Evolutionary conservation across 2,797 vertebrate genomes (phyloP).

Genomic region (Leucoraja ocellata): DNA sequence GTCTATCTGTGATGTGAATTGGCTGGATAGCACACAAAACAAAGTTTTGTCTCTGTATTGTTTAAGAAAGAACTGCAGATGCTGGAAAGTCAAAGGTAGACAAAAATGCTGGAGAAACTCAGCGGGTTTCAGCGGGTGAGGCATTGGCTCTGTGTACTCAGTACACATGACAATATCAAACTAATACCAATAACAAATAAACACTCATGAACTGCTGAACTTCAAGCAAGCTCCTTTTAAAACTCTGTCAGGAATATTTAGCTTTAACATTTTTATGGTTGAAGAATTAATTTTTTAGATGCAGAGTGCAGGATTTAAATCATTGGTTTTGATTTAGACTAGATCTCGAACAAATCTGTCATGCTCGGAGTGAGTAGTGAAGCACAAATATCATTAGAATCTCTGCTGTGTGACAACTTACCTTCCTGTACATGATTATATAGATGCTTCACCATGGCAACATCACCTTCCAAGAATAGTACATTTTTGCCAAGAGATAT

Average conservation of each 20-base stretch:
- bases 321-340: neutral
- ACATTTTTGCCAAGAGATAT: neutral
- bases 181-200: no score
- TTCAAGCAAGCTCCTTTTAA: neutral
- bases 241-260: neutral
- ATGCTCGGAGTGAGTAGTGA: constrained; percentile 15
- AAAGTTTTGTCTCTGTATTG: no score
- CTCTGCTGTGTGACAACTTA: neutral
- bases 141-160: no score
- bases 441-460: constrained; percentile 8
- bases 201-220: no score
- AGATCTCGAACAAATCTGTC: neutral
- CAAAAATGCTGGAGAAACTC: no score
- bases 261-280: neutral
- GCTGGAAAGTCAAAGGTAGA: no score
- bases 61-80: no score
- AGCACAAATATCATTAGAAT: constrained; percentile 27
- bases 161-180: no score
- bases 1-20: no score
- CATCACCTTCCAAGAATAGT: neutral
- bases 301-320: neutral
- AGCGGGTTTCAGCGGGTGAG: no score
- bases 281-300: neutral
- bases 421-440: neutral
- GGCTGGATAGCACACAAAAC: no score